Base-by-base conservation (phyloP, 2,113 vertebrate species). In the Xenus cinereus region DNA sequence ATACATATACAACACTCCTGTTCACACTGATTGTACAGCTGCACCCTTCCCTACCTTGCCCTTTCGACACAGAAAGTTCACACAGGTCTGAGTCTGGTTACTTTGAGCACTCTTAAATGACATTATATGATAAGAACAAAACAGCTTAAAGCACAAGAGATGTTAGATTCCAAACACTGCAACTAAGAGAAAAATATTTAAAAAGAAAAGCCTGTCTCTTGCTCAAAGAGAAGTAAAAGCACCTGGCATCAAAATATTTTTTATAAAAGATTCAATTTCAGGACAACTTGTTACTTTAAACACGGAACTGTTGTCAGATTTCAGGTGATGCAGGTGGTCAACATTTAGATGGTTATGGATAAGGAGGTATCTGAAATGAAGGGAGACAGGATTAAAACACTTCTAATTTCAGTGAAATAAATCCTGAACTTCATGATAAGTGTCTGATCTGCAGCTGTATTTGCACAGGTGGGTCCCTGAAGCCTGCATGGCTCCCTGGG, bases 1-100 rank as follows among this genome's bases (percentile, higher is more conserved):
- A 50, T 21, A 24, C 0, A 0, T 33, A 33, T 5, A 4, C 6
- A 59, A 63, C 27, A 54, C n/a, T 62, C 23, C 7, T 50, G 23
- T 33, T 86, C 26, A 56, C 35, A 17, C 14, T 43, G 39, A 37
- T 69, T 24, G 10, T 33, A 80, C 2, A 35, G 20, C 20, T 37
- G 20, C 41, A 53, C 10, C 30, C 48, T 76, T 73, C 46, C n/a
- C 23, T 39, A 17, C 30, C 27, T 50, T 27, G 41, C 24, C 24
- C 32, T 81, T 92, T 78, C 14, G 7, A 88, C 84, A 74, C 21
- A 71, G 12, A 45, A 77, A 46, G 28, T 20, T 77, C 30, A 33
- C 24, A 68, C 3, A 66, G 46, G 21, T 37, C 26, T 14, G 5
- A 54, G 27, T 26, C 28, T 60, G 13, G 17, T 33, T 78, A 43